phyloP scores from a whole-genome alignment of 2,888 invertebrate species.

The Sacculina carcini region DNA sequence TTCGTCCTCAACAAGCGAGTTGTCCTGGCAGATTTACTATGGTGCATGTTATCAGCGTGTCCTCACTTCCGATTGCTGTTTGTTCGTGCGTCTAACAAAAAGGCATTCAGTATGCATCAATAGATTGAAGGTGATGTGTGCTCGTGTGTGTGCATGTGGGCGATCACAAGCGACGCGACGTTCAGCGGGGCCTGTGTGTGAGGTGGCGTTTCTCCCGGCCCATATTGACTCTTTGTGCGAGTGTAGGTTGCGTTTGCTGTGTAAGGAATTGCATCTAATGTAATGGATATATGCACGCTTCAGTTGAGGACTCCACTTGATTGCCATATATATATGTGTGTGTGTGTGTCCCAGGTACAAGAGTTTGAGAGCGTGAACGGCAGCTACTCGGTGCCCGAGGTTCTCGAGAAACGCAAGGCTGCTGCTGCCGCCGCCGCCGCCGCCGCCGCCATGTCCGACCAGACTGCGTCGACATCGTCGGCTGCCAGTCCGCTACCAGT shows the following conservation, averaged over 20 bases:
- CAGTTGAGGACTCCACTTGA: not conserved
- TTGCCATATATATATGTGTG: slow-evolving; percentile 1
- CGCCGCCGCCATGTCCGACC: slow-evolving; percentile 16
- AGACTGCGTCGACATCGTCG: slow-evolving; percentile 27
- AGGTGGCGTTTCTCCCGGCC: not conserved
- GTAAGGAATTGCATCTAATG: no score
- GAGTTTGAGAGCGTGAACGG: slow-evolving; percentile 98
- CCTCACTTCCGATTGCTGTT: no score
- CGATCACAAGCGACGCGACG: no score
- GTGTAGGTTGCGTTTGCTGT: not conserved
- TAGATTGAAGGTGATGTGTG: no score
- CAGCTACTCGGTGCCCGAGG: slow-evolving; percentile 85
- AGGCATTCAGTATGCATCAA: no score
- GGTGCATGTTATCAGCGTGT: no score
- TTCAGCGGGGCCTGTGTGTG: not conserved
- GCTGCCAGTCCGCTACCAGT: slow-evolving; percentile 10
- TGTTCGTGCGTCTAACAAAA: no score
- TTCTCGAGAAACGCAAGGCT: slow-evolving; percentile 44
- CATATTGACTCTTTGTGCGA: not conserved
- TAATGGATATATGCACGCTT: no score
- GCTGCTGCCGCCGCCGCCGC: slow-evolving; percentile 30
- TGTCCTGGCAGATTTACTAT: no score
- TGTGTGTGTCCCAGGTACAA: slow-evolving; percentile 36
- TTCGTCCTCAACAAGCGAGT: no score
- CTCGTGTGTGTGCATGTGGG: no score